phyloP scores from a whole-genome alignment of 1,140 invertebrate genomes.

The Lucilia sericata region DNA sequence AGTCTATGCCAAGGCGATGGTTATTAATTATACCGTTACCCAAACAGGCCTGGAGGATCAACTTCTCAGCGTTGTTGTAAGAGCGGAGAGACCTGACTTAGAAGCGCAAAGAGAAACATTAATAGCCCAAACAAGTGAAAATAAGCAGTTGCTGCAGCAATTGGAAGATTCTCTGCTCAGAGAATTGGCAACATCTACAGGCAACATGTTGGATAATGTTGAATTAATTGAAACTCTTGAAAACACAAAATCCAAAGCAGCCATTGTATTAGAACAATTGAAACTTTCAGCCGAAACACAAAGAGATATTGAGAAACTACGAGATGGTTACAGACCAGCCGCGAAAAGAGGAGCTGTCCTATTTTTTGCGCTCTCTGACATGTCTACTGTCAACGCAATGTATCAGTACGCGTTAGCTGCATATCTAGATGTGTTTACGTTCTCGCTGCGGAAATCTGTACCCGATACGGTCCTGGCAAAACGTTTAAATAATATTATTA shows the following conservation, averaged over 20 bases:
- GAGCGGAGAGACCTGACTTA: constrained; percentile 84
- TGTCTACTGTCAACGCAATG: constrained; percentile 88
- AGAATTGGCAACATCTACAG: constrained; percentile 84
- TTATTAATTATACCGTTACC: constrained; percentile 93
- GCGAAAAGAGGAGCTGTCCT: constrained; percentile 87
- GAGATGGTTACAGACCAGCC: constrained; percentile 85
- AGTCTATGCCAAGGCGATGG: constrained; percentile 85
- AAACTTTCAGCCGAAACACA: constrained; percentile 78
- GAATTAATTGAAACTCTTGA: constrained; percentile 88
- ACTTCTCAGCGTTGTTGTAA: constrained; percentile 86
- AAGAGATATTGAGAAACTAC: constrained; percentile 81
- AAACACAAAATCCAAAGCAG: constrained; percentile 86
- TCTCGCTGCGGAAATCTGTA: constrained; percentile 82
- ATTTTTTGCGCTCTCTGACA: constrained; percentile 89
- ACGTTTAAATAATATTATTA: constrained; percentile 84
- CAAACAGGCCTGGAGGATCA: constrained; percentile 88
- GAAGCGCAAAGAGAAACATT: constrained; percentile 87
- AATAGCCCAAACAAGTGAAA: constrained; percentile 86
- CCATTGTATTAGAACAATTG: constrained; percentile 81
- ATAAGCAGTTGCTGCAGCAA: constrained; percentile 84
- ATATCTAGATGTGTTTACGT: constrained; percentile 84
- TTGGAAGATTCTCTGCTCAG: constrained; percentile 85
- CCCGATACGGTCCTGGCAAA: constrained; percentile 79
- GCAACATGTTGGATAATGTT: constrained; percentile 92
- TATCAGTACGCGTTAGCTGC: constrained; percentile 90